These are phyloP conservation scores for Nephila pilipes DNA, from an alignment of 1,140 invertebrate genomes.

Conservation along the genomic window DNA sequence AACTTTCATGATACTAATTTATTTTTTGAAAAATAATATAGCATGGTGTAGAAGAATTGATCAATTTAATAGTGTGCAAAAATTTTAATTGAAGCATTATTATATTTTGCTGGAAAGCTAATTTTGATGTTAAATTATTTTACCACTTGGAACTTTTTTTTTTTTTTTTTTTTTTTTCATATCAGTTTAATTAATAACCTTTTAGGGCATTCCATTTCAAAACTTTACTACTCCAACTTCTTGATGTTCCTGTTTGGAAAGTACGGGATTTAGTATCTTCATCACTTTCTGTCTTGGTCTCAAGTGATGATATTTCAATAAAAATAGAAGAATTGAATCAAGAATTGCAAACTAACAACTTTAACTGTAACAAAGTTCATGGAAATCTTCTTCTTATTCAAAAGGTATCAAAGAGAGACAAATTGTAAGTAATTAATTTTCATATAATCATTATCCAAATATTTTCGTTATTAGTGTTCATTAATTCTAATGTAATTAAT, in stretches of 20 bases:
- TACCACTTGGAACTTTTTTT: too few species aligned
- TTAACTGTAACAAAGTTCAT: slow-evolving; percentile 62
- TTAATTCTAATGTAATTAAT: not conserved
- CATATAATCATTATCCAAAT: not conserved
- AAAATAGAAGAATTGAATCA: not conserved
- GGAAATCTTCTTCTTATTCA: slow-evolving; percentile 26
- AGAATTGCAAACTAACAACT: not conserved
- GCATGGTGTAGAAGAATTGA: too few species aligned
- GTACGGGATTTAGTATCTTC: slow-evolving; percentile 66
- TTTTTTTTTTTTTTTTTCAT: too few species aligned
- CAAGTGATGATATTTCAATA: not conserved
- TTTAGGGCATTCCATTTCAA: slow-evolving; percentile 48
- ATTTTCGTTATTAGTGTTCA: not conserved
- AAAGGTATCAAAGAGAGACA: slow-evolving; percentile 36
- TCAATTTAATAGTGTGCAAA: too few species aligned
- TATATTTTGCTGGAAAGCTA: too few species aligned
- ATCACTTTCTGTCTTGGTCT: slow-evolving; percentile 36
- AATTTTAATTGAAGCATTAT: too few species aligned
- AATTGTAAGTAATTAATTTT: not conserved
- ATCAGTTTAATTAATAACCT: too few species aligned
- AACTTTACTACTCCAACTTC: slow-evolving; percentile 15
- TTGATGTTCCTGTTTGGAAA: slow-evolving; percentile 65
- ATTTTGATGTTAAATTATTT: too few species aligned
- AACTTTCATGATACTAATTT: too few species aligned
- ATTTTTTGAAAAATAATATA: too few species aligned